Base-by-base conservation (phyloP, 2,888 invertebrate species). In the Megastigmus dorsalis region DNA sequence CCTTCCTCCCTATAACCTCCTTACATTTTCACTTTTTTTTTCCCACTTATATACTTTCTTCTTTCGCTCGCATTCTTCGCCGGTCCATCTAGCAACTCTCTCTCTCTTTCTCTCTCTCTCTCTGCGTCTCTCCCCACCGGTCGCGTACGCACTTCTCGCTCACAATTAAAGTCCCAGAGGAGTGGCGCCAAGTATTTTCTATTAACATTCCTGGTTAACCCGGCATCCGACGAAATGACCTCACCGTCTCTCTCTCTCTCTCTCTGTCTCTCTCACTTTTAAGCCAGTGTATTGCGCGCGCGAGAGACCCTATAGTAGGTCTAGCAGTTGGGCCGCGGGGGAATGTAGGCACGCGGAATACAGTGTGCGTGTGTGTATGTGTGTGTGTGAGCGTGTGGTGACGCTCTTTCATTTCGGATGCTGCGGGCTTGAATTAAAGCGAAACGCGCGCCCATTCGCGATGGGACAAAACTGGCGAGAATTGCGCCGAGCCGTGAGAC, bases 201-300 rank as follows among this genome's bases (percentile, higher is more conserved):
- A 86, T 86, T 85, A 86, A 86, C 85, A 86, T 86, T 85, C 86
- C 83, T 84, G 83, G 84, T 82, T 83, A 84, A 84, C 82, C 83
- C 82, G 79, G 80, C 83, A 20, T 79, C 79, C 80, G 80, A n/a
- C 80, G 80, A 84, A 86, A 86, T 86, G 84, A 85, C 83, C 85
- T 82, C 79, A 81, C 78, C 81, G 81, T 81, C 79, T 79, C 80
- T 18, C 23, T 5, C 33, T 26, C 36, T 36, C 45, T 13, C 33
- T n/a, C 54, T 36, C 36, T 23, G 2, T 36, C 45, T 13, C 33
- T n/a, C 54, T 36, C 36, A n/a, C 7, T 30, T 36, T 43, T 26
- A n/a, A 1, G 38, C 23, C 9, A 4, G 23, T 20, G 45, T 43
- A 59, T 36, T 57, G 36, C 59, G 23, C 20, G 26, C 28, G 26